phyloP scores from a whole-genome alignment of 2,113 vertebrate species.

The Callopanchax toddi region DNA sequence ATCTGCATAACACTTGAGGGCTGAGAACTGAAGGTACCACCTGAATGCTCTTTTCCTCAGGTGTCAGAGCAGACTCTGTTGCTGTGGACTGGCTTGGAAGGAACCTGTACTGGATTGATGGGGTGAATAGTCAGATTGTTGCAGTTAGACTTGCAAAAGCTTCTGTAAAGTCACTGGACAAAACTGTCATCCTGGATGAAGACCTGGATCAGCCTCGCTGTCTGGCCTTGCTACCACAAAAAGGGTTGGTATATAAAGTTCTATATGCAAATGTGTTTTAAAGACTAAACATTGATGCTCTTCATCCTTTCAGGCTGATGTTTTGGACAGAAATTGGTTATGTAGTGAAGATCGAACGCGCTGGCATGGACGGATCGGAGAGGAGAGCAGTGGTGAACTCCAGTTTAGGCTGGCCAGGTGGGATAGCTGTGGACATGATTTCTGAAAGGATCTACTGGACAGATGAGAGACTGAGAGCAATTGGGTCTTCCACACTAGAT shows the following conservation, averaged over 20 bases:
- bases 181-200: slow-evolving; percentile 82
- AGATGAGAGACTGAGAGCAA: slow-evolving; percentile 85
- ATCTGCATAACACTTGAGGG: too few species aligned
- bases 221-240: slow-evolving; percentile 84
- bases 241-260: slow-evolving; percentile 79
- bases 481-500: slow-evolving; percentile 86
- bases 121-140: slow-evolving; percentile 81
- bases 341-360: slow-evolving; percentile 83
- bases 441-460: slow-evolving; percentile 89
- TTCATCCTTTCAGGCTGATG: slow-evolving; percentile 81
- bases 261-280: not conserved
- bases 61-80: slow-evolving; percentile 84
- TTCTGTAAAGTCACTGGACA: slow-evolving; percentile 67
- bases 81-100: slow-evolving; percentile 91
- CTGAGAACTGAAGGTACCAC: not conserved
- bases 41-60: slow-evolving; percentile 63
- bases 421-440: slow-evolving; percentile 84
- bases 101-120: slow-evolving; percentile 91
- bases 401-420: slow-evolving; percentile 87
- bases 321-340: slow-evolving; percentile 90
- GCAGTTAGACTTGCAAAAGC: slow-evolving; percentile 75
- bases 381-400: slow-evolving; percentile 76
- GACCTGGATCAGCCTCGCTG: slow-evolving; percentile 84
- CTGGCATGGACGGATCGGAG: slow-evolving; percentile 89
- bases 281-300: not conserved